Evolutionary conservation across 37 sponge, comb jelly and placozoan genomes (phyloP).

Genomic region (Bolinopsis microptera): DNA sequence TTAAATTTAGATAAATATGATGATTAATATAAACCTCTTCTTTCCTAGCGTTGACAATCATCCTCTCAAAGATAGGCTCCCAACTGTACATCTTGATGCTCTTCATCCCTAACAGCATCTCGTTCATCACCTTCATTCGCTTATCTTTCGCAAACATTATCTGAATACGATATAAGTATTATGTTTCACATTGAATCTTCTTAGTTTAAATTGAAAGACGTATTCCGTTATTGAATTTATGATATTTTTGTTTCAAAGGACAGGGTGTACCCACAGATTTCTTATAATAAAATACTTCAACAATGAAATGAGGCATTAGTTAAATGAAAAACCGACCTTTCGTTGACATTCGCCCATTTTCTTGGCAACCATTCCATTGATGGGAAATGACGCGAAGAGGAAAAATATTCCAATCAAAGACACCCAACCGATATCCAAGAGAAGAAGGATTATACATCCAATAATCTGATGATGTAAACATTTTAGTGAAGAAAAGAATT

Average conservation of each 20-base stretch:
- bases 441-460: not conserved
- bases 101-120: constrained; percentile 66
- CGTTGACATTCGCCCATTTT: constrained; percentile 54
- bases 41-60: constrained; percentile 30
- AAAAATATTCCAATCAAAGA: constrained; percentile 21
- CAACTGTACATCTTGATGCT: constrained; percentile 68
- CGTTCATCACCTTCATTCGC: constrained; percentile 60
- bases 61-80: constrained; percentile 32
- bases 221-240: too few species aligned
- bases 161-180: not conserved
- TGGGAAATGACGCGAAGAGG: constrained; percentile 18
- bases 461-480: constrained; percentile 45
- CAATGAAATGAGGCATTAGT: too few species aligned
- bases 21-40: too few species aligned
- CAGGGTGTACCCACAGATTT: too few species aligned
- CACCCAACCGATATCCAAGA: constrained; percentile 23
- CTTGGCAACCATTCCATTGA: not conserved
- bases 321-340: not conserved
- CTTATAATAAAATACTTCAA: too few species aligned
- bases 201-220: too few species aligned
- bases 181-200: not conserved
- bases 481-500: too few species aligned
- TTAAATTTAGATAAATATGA: too few species aligned
- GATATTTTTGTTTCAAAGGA: too few species aligned
- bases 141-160: constrained; percentile 64